Conservation (phyloP, 2,888 invertebrate species). For the Tanytarsus gracilentus region DNA sequence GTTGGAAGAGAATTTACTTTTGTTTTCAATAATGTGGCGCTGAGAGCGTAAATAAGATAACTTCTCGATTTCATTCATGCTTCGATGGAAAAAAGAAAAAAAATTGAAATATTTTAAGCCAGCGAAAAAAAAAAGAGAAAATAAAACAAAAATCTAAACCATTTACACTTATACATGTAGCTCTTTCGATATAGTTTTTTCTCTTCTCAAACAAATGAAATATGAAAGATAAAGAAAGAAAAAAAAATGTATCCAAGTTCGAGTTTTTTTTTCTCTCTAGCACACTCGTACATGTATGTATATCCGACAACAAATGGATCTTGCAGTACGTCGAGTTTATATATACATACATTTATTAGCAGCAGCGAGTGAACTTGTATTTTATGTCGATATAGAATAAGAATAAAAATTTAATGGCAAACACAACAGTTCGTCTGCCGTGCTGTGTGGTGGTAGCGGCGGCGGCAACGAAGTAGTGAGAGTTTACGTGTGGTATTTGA, state of each 20-base stretch:
- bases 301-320: slow-evolving; percentile 20
- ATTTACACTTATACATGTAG: slow-evolving; percentile 21
- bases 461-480: no score
- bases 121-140: neutral
- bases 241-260: slow-evolving; percentile 23
- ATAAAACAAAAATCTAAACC: slow-evolving; percentile 12
- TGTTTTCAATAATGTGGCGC: neutral
- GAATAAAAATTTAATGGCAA: no score
- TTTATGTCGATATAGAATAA: no score
- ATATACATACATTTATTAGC: no score
- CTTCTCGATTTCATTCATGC: slow-evolving; percentile 10
- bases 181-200: no score
- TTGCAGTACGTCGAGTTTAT: neutral
- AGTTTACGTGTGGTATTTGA: no score
- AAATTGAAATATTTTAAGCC: slow-evolving; percentile 9
- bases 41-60: no score
- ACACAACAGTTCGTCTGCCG: no score
- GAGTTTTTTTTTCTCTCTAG: neutral
- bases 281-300: neutral
- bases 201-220: slow-evolving; percentile 17
- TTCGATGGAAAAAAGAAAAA: neutral
- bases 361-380: no score
- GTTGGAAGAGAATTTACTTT: no score
- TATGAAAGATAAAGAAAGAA: slow-evolving; percentile 17
- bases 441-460: no score